Evolutionary conservation across 2,113 vertebrate species (phyloP).

Genomic region (Accipiter cooperii): DNA sequence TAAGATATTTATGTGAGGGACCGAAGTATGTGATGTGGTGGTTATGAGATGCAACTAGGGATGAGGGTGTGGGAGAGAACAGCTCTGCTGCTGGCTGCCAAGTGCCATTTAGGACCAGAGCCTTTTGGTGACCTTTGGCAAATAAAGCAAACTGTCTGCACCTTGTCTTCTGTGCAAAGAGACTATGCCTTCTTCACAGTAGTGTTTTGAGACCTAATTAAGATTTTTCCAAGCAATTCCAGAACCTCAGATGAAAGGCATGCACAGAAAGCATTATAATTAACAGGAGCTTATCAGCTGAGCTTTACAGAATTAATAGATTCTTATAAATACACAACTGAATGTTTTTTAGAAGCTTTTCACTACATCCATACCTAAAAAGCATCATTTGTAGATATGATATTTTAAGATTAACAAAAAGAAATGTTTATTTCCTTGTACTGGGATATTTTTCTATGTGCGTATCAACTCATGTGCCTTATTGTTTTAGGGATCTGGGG

Average conservation of each 20-base stretch:
- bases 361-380: not conserved
- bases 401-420: not conserved
- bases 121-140: not conserved
- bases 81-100: not conserved
- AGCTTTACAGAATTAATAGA: not conserved
- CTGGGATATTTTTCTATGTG: not conserved
- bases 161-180: not conserved
- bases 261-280: conserved; percentile 2
- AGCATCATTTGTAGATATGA: not conserved
- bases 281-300: not conserved
- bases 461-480: not conserved
- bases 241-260: conserved; percentile 12
- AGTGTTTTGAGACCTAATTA: conserved; percentile 47
- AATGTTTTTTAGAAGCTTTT: not conserved
- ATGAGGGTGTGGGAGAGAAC: not conserved
- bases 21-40: not conserved
- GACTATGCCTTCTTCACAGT: not conserved
- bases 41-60: not conserved
- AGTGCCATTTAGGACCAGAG: not conserved
- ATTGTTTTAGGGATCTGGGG: conserved; percentile 35
- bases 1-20: not conserved
- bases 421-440: not conserved
- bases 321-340: not conserved
- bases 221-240: conserved; percentile 17
- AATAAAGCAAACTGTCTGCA: not conserved